Evolutionary conservation across 2,888 invertebrate genomes (phyloP), one percentile per base, ranked within the genome.

Genomic region (Parelbella ahira): DNA sequence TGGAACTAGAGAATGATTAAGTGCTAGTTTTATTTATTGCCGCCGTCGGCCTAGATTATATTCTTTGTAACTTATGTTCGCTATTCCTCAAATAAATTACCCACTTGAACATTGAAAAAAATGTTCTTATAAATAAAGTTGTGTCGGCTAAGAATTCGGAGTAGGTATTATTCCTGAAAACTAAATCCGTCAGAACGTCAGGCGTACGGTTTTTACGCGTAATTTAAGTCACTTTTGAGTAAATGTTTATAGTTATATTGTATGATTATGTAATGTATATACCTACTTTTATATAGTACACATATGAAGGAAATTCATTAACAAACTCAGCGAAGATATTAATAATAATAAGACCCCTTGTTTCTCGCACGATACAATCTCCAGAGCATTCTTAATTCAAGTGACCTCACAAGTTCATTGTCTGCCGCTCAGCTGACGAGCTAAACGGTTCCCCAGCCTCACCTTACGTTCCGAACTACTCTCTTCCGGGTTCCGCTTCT

Each of bases 401-500:
- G 27, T 41, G 48, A 43, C 51, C 53, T 51, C 42, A 39, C 34
- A 37, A 44, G 48, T 50, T 53, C 48, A 45, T 48, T 50, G 45
- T 44, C 49, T 42, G 38, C 24, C 19, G 20, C 33, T 10, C 47
- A 49, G 42, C 48, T 28, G 20, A 37, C 36, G 41, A 12, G 34
- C 18, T 37, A 34, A 29, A 15, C 29, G 36, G n/a, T 20, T 7
- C 19, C 19, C 51, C n/a, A 29, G 38, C 27, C 42, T 34, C 37
- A 47, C 48, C 51, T 51, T 43, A 38, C 46, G 38, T 41, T 44
- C 15, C 36, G 6, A 32, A 6, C 28, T 30, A 30, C 28, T 34
- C 43, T 30, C 50, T 56, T 54, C 56, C 56, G 53, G 53, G 54
- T 49, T 33, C 11, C 25, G 25, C 25, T 9, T 36, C n/a, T n/a